A percentile compares a stretch with the other conserved stretches of the same genome.
These are phyloP conservation scores for Enteromius paludinosus DNA, from an alignment of 2,797 vertebrate species.

Conservation along the genomic window DNA sequence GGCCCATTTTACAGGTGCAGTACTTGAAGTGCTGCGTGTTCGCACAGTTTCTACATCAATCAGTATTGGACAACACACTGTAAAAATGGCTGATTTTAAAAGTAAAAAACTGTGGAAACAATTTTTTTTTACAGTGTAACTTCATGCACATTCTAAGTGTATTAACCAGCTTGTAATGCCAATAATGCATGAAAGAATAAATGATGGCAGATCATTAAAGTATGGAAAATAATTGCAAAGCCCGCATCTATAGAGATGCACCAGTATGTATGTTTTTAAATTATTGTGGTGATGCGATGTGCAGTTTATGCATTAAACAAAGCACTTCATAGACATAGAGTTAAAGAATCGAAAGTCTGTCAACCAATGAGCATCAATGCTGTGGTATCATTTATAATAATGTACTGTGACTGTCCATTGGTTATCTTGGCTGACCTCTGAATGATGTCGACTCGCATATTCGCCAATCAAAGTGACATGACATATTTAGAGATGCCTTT, in stretches of 20 bases:
- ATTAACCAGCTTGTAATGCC: not conserved
- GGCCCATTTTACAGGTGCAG: not conserved
- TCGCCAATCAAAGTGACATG: conserved; percentile 11
- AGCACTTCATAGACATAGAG: not conserved
- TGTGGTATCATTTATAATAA: not conserved
- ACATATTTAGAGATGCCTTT: conserved; percentile 20
- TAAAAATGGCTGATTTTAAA: no score
- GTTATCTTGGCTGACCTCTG: conserved; percentile 2
- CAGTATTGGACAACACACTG: not conserved
- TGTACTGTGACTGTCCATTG: not conserved
- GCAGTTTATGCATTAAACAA: not conserved
- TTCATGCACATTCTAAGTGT: not conserved
- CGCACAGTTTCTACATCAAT: conserved; percentile 9
- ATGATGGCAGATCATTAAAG: not conserved
- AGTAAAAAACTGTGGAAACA: no score
- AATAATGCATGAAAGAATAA: not conserved
- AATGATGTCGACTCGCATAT: not conserved
- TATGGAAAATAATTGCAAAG: not conserved
- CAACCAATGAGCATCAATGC: not conserved
- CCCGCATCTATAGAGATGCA: not conserved
- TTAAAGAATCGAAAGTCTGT: not conserved
- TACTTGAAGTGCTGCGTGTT: not conserved
- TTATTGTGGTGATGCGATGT: no score
- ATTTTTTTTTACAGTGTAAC: not conserved
- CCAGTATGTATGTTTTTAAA: not conserved